These are phyloP conservation scores for Ophioninae sp. DNA, from an alignment of 2,888 invertebrate species.

Conservation along the genomic window DNA sequence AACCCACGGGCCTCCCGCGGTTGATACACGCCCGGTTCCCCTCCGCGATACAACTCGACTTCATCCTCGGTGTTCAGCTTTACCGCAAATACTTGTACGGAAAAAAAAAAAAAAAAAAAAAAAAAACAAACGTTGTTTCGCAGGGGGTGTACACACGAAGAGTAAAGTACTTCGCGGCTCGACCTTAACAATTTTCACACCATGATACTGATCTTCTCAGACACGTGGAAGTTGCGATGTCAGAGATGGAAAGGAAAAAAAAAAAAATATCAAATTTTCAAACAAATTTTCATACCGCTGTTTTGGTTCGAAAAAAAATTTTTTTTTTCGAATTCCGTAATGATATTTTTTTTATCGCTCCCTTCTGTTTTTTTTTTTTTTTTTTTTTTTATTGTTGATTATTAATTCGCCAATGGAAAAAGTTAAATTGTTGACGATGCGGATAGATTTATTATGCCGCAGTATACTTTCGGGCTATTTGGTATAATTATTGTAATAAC, in stretches of 20 bases:
- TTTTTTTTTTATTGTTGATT: too few relatives aligned
- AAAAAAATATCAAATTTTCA: too few relatives aligned
- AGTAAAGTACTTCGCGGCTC: constrained; percentile 50
- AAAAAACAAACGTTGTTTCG: constrained; percentile 21
- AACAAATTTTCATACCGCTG: too few relatives aligned
- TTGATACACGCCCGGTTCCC: not conserved
- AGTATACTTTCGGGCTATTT: too few relatives aligned
- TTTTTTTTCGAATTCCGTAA: too few relatives aligned
- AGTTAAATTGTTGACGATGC: too few relatives aligned
- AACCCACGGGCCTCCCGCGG: not conserved
- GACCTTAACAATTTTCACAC: constrained; percentile 58
- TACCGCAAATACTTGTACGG: not conserved
- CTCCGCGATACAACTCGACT: constrained; percentile 24
- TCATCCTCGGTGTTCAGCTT: constrained; percentile 8
- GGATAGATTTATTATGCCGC: too few relatives aligned
- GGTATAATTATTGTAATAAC: too few relatives aligned
- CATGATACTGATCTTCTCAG: constrained; percentile 63
- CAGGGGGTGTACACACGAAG: constrained; percentile 29
- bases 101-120: not conserved
- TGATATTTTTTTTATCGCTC: too few relatives aligned
- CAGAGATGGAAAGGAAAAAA: constrained; percentile 5
- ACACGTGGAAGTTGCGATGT: constrained; percentile 32
- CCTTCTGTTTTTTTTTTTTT: too few relatives aligned
- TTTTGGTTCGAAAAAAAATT: too few relatives aligned
- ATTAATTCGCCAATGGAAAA: too few relatives aligned